Conservation (phyloP, 1,140 invertebrate species). For the Bombus cullumanus region DNA sequence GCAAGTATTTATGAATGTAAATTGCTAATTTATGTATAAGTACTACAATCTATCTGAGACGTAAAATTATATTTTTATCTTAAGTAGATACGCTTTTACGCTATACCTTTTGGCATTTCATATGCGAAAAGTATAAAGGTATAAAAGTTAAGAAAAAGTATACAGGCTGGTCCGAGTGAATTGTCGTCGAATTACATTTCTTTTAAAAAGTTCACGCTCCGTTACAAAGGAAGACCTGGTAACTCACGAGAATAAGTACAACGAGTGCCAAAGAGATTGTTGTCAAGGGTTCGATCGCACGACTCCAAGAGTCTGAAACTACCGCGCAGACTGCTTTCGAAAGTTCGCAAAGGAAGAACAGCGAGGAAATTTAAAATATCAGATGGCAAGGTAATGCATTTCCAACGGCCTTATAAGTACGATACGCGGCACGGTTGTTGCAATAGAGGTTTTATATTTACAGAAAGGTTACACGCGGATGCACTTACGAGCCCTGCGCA, state of each 20-base stretch:
- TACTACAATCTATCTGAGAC: not conserved
- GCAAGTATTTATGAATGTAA: not conserved
- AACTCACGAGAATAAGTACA: not conserved
- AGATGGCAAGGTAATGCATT: conserved; percentile 45
- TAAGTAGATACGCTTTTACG: not conserved
- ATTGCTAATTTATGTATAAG: not conserved
- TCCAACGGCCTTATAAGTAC: conserved; percentile 63
- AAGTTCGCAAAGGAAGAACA: not conserved
- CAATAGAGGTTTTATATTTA: conserved; percentile 59
- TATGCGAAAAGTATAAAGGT: too few species aligned
- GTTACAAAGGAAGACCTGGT: not conserved
- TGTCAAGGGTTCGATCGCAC: not conserved
- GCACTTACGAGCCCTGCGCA: conserved; percentile 57
- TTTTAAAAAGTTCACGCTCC: not conserved
- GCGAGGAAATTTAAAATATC: conserved; percentile 58
- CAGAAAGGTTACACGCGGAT: conserved; percentile 68
- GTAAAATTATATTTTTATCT: not conserved
- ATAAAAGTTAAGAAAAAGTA: not conserved
- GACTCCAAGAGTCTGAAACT: not conserved
- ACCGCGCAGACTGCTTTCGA: not conserved
- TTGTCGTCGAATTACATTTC: too few species aligned
- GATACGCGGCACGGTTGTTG: conserved; percentile 53
- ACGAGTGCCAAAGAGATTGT: not conserved
- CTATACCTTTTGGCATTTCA: too few species aligned
- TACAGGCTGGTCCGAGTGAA: not conserved